phyloP scores from a whole-genome alignment of 2,888 invertebrate genomes.

The Scaptomyza parva region DNA sequence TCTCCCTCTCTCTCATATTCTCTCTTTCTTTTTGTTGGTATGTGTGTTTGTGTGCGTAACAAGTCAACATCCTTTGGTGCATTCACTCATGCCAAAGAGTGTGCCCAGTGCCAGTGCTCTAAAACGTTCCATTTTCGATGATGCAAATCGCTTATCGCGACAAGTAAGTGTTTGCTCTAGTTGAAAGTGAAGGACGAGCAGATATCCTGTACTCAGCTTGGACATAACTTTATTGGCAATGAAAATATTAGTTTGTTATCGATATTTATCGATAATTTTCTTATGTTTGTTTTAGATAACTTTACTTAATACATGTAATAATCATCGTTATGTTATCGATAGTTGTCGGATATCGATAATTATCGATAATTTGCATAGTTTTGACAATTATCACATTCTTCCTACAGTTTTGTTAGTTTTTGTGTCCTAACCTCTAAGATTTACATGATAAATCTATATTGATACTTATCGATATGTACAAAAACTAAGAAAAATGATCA shows the following conservation, averaged over 20 bases:
- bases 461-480: not conserved
- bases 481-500: no score
- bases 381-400: no score
- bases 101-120: constrained; percentile 40
- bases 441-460: not conserved
- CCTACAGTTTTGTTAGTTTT: no score
- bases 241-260: no score
- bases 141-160: constrained; percentile 74
- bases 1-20: not conserved
- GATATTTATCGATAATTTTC: not conserved
- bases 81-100: constrained; percentile 67
- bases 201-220: not conserved
- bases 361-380: no score
- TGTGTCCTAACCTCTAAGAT: not conserved
- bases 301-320: no score
- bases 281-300: no score
- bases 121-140: constrained; percentile 76
- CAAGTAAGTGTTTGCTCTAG: constrained; percentile 32
- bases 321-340: no score
- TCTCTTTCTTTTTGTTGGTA: constrained; percentile 3
- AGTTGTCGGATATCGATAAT: no score
- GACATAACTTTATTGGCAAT: no score
- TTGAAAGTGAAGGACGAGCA: not conserved
- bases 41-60: constrained; percentile 37
- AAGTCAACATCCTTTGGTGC: constrained; percentile 82